phyloP scores from a whole-genome alignment of 2,888 invertebrate genomes.

The Chymomyza caudatula region DNA sequence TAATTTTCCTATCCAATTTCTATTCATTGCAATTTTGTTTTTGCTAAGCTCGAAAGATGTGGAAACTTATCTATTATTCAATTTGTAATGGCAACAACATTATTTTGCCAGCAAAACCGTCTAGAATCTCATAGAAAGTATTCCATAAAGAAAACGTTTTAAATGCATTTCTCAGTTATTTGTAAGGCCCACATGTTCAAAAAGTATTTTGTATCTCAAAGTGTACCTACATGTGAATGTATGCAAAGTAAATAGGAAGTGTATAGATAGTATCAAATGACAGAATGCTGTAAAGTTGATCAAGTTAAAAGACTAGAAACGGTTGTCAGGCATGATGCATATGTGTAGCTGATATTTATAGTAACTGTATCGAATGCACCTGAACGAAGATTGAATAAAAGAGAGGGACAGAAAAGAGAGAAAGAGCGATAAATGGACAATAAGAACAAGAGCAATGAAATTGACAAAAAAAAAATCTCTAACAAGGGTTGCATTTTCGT shows the following conservation, averaged over 20 bases:
- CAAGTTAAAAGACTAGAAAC: background rate
- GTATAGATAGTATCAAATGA: slow-evolving; percentile 8
- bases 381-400: background rate
- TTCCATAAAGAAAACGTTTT: too few species aligned
- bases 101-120: too few species aligned
- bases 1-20: too few species aligned
- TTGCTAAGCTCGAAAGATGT: too few species aligned
- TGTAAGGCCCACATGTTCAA: too few species aligned
- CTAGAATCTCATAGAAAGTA: too few species aligned
- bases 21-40: too few species aligned
- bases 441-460: background rate
- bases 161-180: too few species aligned
- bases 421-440: background rate
- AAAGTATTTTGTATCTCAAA: slow-evolving; percentile 26
- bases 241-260: background rate
- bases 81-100: too few species aligned
- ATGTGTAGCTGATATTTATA: background rate
- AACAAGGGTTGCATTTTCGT: slow-evolving; percentile 16
- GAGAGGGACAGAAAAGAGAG: slow-evolving; percentile 22
- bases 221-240: background rate
- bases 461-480: slow-evolving; percentile 12
- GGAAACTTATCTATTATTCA: too few species aligned
- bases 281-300: background rate
- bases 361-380: background rate
- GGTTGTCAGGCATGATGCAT: slow-evolving; percentile 14